phyloP scores from a whole-genome alignment of 2,797 vertebrate species.

The Ctenopoma multispine region DNA sequence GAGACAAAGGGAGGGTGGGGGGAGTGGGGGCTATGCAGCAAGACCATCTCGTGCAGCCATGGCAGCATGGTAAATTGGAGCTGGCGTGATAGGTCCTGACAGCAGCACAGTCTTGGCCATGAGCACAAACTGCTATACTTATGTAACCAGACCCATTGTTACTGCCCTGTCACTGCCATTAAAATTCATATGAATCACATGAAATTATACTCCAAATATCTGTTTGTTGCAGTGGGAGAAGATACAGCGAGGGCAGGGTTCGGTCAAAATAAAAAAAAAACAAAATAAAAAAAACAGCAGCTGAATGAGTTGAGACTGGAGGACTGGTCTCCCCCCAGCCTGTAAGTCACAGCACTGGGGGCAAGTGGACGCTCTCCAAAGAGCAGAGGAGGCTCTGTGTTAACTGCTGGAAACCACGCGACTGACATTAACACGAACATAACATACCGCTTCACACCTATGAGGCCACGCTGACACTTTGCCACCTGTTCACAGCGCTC shows the following conservation, averaged over 20 bases:
- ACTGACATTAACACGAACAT: conserved; percentile 15
- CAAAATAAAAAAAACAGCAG: conserved; percentile 11
- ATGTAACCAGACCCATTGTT: conserved; percentile 67
- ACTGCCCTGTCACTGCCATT: conserved; percentile 57
- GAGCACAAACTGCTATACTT: conserved; percentile 69
- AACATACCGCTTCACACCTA: conserved; percentile 48
- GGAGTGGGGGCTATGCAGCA: conserved; percentile 14
- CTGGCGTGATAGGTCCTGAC: conserved; percentile 68
- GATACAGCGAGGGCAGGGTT: not conserved
- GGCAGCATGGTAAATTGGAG: conserved; percentile 47
- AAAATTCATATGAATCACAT: conserved; percentile 60
- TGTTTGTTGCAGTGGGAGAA: conserved; percentile 17
- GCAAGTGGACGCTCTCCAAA: not conserved
- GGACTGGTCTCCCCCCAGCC: not conserved
- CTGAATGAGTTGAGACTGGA: conserved; percentile 17
- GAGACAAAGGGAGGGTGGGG: conserved; percentile 3
- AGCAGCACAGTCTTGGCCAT: conserved; percentile 68
- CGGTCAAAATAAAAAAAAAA: conserved; percentile 3
- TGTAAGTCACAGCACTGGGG: not conserved
- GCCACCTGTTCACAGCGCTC: conserved; percentile 52
- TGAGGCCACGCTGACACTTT: conserved; percentile 34
- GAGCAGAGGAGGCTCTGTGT: not conserved
- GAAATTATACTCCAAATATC: conserved; percentile 38
- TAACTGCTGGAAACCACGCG: not conserved
- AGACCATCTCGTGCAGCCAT: conserved; percentile 39